These are phyloP conservation scores for Conomelus anceps DNA, from an alignment of 2,888 invertebrate species.

Conservation along the genomic window DNA sequence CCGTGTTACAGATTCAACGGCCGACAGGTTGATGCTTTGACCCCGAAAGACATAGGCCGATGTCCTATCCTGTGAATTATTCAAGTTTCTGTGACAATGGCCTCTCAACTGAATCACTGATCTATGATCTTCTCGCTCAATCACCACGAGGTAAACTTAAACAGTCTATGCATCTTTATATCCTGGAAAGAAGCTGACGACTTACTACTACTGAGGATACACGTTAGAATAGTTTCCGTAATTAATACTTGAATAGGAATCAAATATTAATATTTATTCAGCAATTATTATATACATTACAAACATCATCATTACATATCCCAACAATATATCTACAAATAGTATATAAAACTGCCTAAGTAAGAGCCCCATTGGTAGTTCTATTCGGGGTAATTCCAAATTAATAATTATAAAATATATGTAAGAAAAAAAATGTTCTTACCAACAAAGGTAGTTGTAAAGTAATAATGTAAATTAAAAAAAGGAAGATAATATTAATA, in stretches of 20 bases:
- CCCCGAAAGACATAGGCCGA: background rate
- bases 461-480: no score
- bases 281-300: no score
- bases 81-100: background rate
- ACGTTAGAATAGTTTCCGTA: background rate
- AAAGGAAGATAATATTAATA: no score
- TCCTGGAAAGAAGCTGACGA: background rate
- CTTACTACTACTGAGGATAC: background rate
- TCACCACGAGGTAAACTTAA: background rate
- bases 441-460: no score
- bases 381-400: no score
- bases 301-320: no score
- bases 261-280: no score
- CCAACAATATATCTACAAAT: no score
- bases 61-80: background rate
- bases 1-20: background rate
- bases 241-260: background rate
- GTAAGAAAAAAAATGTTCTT: no score
- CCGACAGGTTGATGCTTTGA: background rate
- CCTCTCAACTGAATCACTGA: background rate
- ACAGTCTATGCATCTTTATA: background rate
- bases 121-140: background rate
- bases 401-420: no score
- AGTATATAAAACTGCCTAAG: no score
- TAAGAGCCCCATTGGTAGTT: no score